phyloP scores from a whole-genome alignment of 2,888 invertebrate genomes.

The Lithophane semibrunnea region DNA sequence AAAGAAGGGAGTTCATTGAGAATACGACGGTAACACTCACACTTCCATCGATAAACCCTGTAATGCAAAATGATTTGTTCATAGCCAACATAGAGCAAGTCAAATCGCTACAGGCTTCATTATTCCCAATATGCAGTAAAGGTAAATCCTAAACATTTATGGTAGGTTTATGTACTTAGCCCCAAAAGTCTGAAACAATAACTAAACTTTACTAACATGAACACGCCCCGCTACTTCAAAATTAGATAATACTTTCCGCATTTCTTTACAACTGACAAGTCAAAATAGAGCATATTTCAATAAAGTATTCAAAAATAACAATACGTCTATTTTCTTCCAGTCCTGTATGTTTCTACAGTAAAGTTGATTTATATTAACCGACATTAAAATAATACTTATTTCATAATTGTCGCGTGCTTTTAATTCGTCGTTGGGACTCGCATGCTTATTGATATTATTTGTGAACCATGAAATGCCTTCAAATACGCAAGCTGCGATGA shows the following conservation, averaged over 20 bases:
- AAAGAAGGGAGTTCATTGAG: conserved; percentile 79
- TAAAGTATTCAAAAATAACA: conserved; percentile 5
- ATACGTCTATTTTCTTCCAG: conserved; percentile 7
- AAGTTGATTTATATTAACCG: not conserved
- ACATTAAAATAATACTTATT: conserved; percentile 20
- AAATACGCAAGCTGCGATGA: conserved; percentile 58
- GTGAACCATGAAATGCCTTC: conserved; percentile 64
- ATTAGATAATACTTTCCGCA: not conserved
- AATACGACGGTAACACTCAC: conserved; percentile 83
- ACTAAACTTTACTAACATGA: conserved; percentile 12
- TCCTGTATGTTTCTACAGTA: conserved; percentile 7
- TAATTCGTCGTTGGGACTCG: conserved; percentile 55
- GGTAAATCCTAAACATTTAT: conserved; percentile 76
- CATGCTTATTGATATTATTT: conserved; percentile 70
- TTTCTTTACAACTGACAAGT: not conserved
- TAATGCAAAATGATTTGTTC: conserved; percentile 84
- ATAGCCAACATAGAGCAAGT: conserved; percentile 90
- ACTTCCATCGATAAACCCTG: conserved; percentile 82
- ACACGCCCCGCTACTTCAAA: not conserved
- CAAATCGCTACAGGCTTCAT: conserved; percentile 92
- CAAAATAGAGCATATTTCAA: conserved; percentile 6
- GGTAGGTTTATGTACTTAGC: conserved; percentile 11
- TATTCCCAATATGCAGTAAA: conserved; percentile 91
- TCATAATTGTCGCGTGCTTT: conserved; percentile 37
- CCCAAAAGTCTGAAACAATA: not conserved